phyloP scores from a whole-genome alignment of 2,113 vertebrate species.

The Nansenia antarctica region DNA sequence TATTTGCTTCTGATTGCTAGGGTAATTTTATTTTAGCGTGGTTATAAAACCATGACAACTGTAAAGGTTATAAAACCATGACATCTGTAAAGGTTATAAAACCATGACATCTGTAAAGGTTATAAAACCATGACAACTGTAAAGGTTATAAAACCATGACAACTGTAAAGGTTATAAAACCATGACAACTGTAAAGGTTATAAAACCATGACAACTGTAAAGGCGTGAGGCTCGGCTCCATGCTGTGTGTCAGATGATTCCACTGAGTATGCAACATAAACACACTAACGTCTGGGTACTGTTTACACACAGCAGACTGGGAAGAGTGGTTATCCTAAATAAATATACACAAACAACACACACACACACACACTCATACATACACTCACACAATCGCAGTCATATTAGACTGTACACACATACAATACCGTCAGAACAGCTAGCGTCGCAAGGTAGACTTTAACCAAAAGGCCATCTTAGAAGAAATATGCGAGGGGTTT shows the following conservation, averaged over 20 bases:
- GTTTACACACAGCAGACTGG: slow-evolving; percentile 50
- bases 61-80: background rate
- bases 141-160: too few relatives aligned
- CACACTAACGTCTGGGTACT: slow-evolving; percentile 30
- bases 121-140: too few relatives aligned
- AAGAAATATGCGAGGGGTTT: too few relatives aligned
- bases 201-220: too few relatives aligned
- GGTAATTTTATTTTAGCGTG: background rate
- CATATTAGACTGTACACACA: slow-evolving; percentile 48
- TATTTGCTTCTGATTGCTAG: slow-evolving; percentile 1
- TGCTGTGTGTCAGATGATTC: slow-evolving; percentile 18
- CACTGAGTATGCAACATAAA: slow-evolving; percentile 15
- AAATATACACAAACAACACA: slow-evolving; percentile 25
- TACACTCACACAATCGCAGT: slow-evolving; percentile 38
- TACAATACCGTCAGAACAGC: too few relatives aligned
- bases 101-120: too few relatives aligned
- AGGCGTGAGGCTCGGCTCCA: background rate
- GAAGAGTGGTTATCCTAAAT: slow-evolving; percentile 31
- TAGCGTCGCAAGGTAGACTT: too few relatives aligned
- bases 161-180: too few relatives aligned
- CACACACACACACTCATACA: slow-evolving; percentile 39
- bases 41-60: background rate
- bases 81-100: too few relatives aligned
- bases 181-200: too few relatives aligned
- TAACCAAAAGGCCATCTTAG: too few relatives aligned